phyloP scores from a whole-genome alignment of 1,140 invertebrate species.

The Dysdera silvatica region DNA sequence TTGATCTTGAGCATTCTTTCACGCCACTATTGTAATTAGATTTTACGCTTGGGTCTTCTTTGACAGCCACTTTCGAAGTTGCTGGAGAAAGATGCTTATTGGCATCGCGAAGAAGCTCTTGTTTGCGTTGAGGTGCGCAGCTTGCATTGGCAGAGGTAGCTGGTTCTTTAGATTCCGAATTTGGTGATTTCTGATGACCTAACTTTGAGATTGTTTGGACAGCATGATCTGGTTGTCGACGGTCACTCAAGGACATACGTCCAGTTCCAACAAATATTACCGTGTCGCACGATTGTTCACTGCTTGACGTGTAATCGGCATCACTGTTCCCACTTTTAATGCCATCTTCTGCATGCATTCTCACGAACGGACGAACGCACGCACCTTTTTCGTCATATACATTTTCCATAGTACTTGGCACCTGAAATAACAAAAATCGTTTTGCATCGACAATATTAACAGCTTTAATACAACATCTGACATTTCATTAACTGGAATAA shows the following conservation, averaged over 20 bases:
- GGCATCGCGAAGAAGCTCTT: background rate
- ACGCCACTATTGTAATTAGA: no score
- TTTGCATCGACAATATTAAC: no score
- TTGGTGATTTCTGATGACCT: slow-evolving; percentile 13
- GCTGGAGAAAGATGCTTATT: background rate
- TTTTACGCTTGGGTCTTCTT: background rate
- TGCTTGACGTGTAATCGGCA: slow-evolving; percentile 89
- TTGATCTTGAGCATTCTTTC: background rate
- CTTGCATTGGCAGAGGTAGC: background rate
- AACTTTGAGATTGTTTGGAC: background rate
- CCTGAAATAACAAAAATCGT: no score
- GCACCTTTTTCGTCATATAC: slow-evolving; percentile 17
- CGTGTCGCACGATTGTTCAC: slow-evolving; percentile 89
- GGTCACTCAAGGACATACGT: slow-evolving; percentile 40
- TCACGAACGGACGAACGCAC: slow-evolving; percentile 34
- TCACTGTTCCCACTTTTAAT: slow-evolving; percentile 53
- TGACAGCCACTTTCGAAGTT: background rate
- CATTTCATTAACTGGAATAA: no score
- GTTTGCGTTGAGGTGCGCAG: slow-evolving; percentile 2
- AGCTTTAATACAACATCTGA: no score
- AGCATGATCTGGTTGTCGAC: background rate
- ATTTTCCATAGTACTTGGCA: no score
- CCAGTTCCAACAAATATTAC: slow-evolving; percentile 79
- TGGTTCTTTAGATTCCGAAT: slow-evolving; percentile 10
- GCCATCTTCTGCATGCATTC: slow-evolving; percentile 36